Evolutionary conservation across 2,888 invertebrate genomes (phyloP).

Genomic region (Ophion slaviceki): DNA sequence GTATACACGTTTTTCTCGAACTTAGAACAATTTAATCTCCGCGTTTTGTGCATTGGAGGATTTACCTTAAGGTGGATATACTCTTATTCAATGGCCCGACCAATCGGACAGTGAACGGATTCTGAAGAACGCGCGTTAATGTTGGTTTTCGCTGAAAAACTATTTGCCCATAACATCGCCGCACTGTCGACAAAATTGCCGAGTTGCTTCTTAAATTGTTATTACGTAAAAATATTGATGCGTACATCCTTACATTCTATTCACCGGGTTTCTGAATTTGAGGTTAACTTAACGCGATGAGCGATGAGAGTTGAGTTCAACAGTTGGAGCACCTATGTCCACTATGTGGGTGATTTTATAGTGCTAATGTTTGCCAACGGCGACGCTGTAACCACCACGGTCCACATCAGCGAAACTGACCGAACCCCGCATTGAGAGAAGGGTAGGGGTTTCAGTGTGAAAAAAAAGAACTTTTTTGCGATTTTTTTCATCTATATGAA

Average conservation of each 20-base stretch:
- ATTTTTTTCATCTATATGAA: too few species aligned
- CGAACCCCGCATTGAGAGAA: too few species aligned
- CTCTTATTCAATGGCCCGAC: constrained; percentile 16
- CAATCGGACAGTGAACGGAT: neutral
- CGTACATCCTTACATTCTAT: constrained; percentile 37
- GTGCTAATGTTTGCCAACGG: too few species aligned
- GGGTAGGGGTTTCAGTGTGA: too few species aligned
- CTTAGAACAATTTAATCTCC: neutral
- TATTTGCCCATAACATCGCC: constrained; percentile 32
- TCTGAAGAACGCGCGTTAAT: constrained; percentile 7
- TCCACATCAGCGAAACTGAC: too few species aligned
- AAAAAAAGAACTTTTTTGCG: too few species aligned
- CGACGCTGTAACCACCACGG: too few species aligned
- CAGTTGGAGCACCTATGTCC: too few species aligned
- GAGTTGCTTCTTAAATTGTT: neutral
- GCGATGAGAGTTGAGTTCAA: too few species aligned
- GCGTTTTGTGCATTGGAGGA: too few species aligned
- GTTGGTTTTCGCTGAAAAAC: constrained; percentile 30
- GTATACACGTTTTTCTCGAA: neutral
- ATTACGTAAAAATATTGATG: constrained; percentile 27
- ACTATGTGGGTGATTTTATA: too few species aligned
- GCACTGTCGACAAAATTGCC: neutral
- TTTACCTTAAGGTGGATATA: constrained; percentile 36
- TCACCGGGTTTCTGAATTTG: neutral
- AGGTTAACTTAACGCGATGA: neutral